Evolutionary conservation across 2,113 vertebrate species (phyloP).

Genomic region (Anthoscopus minutus): DNA sequence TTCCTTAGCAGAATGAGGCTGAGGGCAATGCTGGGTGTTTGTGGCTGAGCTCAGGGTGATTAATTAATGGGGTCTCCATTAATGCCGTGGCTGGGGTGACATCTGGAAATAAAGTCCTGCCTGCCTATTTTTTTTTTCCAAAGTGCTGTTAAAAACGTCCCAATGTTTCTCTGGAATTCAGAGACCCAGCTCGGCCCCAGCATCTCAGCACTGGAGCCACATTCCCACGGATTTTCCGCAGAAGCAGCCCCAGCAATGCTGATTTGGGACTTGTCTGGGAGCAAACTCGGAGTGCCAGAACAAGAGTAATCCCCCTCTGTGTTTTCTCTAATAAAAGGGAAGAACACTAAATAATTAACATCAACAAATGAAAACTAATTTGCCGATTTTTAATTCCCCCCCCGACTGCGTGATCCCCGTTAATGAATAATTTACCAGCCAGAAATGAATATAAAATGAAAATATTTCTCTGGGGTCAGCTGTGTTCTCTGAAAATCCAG

Average conservation of each 20-base stretch:
- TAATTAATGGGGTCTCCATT: neutral
- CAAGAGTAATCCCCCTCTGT: neutral
- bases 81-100: neutral
- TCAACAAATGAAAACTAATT: constrained; percentile 74
- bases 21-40: neutral
- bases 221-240: neutral
- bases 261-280: neutral
- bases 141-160: neutral
- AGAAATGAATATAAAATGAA: constrained; percentile 58
- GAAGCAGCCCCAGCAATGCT: neutral
- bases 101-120: neutral
- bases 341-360: constrained; percentile 67
- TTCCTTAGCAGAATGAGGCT: neutral
- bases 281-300: neutral
- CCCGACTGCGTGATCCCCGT: constrained; percentile 17
- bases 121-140: neutral
- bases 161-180: neutral
- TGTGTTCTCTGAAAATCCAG: constrained; percentile 31
- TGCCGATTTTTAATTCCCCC: constrained; percentile 63
- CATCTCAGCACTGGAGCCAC: neutral
- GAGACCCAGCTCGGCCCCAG: neutral
- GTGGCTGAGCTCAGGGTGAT: neutral
- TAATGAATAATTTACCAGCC: constrained; percentile 72
- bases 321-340: constrained; percentile 35
- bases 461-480: constrained; percentile 50